Percentiles rank a stretch among this genome's conserved stretches.
Conservation (phyloP, 2,888 invertebrate species). For the Philopedon plagiatum region DNA sequence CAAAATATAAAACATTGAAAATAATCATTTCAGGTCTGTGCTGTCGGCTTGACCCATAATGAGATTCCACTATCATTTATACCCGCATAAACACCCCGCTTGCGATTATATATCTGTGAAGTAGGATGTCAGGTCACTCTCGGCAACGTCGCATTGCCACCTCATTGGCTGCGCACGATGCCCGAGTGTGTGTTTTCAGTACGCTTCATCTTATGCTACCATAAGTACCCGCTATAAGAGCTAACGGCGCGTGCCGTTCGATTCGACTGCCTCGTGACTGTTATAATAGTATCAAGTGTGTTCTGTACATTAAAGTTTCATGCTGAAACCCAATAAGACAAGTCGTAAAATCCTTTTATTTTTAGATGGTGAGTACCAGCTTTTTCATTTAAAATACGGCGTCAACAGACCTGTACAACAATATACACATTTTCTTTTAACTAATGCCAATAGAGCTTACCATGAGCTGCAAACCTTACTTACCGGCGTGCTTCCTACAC, state of each 20-base stretch:
- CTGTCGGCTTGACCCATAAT: conserved; percentile 7
- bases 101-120: neutral
- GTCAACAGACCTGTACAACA: too few relatives aligned
- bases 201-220: neutral
- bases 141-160: neutral
- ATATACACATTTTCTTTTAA: too few relatives aligned
- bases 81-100: neutral
- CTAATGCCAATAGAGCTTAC: too few relatives aligned
- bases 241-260: neutral
- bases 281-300: neutral
- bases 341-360: neutral
- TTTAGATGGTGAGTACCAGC: neutral
- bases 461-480: neutral
- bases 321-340: neutral
- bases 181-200: neutral
- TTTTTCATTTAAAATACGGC: neutral
- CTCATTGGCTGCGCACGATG: neutral
- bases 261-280: too few relatives aligned
- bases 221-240: neutral
- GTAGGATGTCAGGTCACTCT: neutral
- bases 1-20: too few relatives aligned
- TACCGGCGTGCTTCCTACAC: neutral
- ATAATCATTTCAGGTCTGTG: neutral
- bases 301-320: neutral
- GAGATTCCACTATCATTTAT: neutral